Evolutionary conservation across 2,888 invertebrate genomes (phyloP).

Genomic region (Heliconius cydno): DNA sequence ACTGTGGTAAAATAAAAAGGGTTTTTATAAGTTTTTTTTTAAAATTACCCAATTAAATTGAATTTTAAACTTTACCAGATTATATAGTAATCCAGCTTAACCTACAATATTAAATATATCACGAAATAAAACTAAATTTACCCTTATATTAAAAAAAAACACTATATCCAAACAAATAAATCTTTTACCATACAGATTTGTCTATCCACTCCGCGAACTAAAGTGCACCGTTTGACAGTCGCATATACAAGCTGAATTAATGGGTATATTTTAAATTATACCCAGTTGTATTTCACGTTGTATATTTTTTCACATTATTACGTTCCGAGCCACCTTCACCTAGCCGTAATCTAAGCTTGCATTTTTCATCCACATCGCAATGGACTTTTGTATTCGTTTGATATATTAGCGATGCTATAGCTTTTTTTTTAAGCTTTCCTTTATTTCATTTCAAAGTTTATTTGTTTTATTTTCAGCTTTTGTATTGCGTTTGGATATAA

Average conservation of each 20-base stretch:
- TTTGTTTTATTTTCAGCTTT: slow-evolving; percentile 16
- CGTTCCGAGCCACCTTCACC: slow-evolving; percentile 52
- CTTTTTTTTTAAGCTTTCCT: slow-evolving; percentile 37
- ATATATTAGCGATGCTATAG: slow-evolving; percentile 46
- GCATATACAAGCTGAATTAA: slow-evolving; percentile 76
- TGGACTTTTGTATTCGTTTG: slow-evolving; percentile 47
- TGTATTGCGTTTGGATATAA: background rate
- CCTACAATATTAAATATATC: too few species aligned
- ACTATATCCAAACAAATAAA: background rate
- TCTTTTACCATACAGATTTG: slow-evolving; percentile 9
- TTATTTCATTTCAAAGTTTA: slow-evolving; percentile 18
- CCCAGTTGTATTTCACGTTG: slow-evolving; percentile 64
- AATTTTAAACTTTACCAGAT: too few species aligned
- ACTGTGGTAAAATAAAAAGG: too few species aligned
- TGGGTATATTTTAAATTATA: slow-evolving; percentile 81
- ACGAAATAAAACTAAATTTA: background rate
- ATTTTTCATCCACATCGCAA: slow-evolving; percentile 66
- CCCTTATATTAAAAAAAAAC: background rate
- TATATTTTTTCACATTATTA: slow-evolving; percentile 60
- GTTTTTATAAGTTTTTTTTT: too few species aligned
- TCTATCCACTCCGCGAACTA: slow-evolving; percentile 33
- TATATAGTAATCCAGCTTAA: too few species aligned
- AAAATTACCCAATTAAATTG: too few species aligned
- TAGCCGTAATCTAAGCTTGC: slow-evolving; percentile 63
- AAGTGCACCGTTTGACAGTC: slow-evolving; percentile 61